These are phyloP conservation scores for Syngnathus rostellatus DNA, from an alignment of 2,797 vertebrate species.

Conservation along the genomic window DNA sequence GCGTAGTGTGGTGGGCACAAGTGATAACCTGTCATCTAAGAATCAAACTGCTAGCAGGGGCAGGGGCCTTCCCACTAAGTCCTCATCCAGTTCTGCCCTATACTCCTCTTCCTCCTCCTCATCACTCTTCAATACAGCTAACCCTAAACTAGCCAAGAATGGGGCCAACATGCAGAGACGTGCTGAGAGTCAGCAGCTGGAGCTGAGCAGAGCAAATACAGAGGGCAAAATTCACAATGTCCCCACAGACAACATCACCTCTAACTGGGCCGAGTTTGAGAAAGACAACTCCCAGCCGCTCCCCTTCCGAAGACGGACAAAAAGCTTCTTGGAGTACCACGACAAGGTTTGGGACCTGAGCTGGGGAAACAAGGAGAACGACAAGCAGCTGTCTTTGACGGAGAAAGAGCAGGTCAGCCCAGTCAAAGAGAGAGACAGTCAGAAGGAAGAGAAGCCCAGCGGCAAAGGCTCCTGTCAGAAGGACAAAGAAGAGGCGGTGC, in stretches of 20 bases:
- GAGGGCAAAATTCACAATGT: slow-evolving; percentile 66
- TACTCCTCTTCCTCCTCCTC: slow-evolving; percentile 80
- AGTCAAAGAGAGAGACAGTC: slow-evolving; percentile 59
- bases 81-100: slow-evolving; percentile 73
- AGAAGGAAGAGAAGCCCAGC: slow-evolving; percentile 60
- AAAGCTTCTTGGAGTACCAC: slow-evolving; percentile 91
- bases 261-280: slow-evolving; percentile 80
- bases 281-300: slow-evolving; percentile 80
- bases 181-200: slow-evolving; percentile 85
- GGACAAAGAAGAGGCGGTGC: slow-evolving; percentile 44
- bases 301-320: slow-evolving; percentile 76
- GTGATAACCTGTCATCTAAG: slow-evolving; percentile 64
- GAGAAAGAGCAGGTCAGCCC: slow-evolving; percentile 64
- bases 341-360: slow-evolving; percentile 60
- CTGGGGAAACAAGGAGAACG: slow-evolving; percentile 55
- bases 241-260: slow-evolving; percentile 68
- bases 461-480: slow-evolving; percentile 50
- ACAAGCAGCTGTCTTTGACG: slow-evolving; percentile 35
- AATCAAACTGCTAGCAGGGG: slow-evolving; percentile 52
- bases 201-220: slow-evolving; percentile 79
- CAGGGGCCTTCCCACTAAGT: slow-evolving; percentile 67
- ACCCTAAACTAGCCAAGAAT: slow-evolving; percentile 93
- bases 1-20: slow-evolving; percentile 84
- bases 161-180: slow-evolving; percentile 95
- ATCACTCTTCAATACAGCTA: slow-evolving; percentile 68